Conservation (phyloP, 1,140 invertebrate genomes). For the Pygmarrhopalites habei region DNA sequence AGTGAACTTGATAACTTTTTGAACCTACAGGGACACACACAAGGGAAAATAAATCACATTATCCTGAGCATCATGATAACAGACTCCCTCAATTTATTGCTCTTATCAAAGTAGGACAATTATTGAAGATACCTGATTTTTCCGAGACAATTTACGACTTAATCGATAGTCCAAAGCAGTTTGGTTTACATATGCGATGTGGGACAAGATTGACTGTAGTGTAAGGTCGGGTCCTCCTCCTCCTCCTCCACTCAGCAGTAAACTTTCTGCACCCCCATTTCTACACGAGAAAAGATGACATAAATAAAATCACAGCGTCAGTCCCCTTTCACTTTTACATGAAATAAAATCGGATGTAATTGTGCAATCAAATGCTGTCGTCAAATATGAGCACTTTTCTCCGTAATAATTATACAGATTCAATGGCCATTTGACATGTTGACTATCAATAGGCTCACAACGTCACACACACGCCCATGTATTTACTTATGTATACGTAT, state of each 20-base stretch:
- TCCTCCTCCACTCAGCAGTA: too few relatives aligned
- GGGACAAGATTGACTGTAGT: constrained; percentile 53
- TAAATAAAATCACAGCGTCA: too few relatives aligned
- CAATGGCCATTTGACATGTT: too few relatives aligned
- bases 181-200: constrained; percentile 55
- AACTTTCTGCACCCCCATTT: constrained; percentile 25
- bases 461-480: too few relatives aligned
- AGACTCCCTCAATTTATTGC: neutral
- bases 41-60: neutral
- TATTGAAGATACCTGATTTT: constrained; percentile 37
- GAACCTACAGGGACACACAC: constrained; percentile 23
- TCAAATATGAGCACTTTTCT: too few relatives aligned
- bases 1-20: constrained; percentile 38
- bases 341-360: too few relatives aligned
- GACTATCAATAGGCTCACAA: too few relatives aligned
- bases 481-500: too few relatives aligned
- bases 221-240: constrained; percentile 41
- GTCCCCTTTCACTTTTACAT: too few relatives aligned
- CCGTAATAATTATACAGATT: too few relatives aligned
- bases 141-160: constrained; percentile 37
- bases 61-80: neutral
- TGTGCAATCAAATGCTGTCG: too few relatives aligned
- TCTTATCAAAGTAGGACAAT: neutral
- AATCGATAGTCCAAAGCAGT: constrained; percentile 44
- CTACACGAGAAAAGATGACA: too few relatives aligned